Evolutionary conservation across 1,140 invertebrate species (phyloP).

Genomic region (Agrilus planipennis): DNA sequence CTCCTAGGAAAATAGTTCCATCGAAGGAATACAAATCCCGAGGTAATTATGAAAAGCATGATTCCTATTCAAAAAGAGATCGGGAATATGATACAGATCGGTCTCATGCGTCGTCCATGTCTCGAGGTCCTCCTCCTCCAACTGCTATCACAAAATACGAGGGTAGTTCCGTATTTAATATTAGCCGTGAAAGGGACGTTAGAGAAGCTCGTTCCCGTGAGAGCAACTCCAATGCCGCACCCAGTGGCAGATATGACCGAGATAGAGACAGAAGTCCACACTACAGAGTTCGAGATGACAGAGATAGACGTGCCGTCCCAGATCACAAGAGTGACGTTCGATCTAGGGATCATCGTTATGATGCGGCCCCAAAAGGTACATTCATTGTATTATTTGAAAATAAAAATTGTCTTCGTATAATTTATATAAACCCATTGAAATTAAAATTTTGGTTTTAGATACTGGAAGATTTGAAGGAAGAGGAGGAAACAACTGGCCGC

Average conservation of each 20-base stretch:
- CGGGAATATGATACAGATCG: slow-evolving; percentile 15
- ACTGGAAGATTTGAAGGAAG: slow-evolving; percentile 10
- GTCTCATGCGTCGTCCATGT: slow-evolving; percentile 5
- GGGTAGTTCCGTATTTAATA: slow-evolving; percentile 9
- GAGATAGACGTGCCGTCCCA: slow-evolving; percentile 10
- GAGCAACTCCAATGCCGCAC: background rate
- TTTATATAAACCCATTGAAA: background rate
- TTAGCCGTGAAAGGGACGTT: slow-evolving; percentile 7
- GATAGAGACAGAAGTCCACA: slow-evolving; percentile 23
- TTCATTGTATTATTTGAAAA: background rate
- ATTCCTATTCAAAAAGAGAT: slow-evolving; percentile 11
- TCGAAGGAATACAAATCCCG: slow-evolving; percentile 10
- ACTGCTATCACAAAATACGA: slow-evolving; percentile 10
- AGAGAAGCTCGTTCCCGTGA: background rate
- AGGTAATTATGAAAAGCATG: slow-evolving; percentile 7
- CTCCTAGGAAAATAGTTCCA: slow-evolving; percentile 11
- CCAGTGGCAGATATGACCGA: slow-evolving; percentile 8
- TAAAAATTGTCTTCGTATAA: background rate
- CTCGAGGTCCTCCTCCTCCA: background rate
- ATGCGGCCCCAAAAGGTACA: slow-evolving; percentile 12
- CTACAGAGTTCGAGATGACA: slow-evolving; percentile 16
- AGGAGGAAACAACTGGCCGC: slow-evolving; percentile 8
- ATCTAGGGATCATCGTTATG: slow-evolving; percentile 15
- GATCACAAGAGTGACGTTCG: slow-evolving; percentile 15
- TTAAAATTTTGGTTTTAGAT: slow-evolving; percentile 3